These are phyloP conservation scores for Mesitornis unicolor DNA, from an alignment of 2,113 vertebrate species.

Conservation along the genomic window DNA sequence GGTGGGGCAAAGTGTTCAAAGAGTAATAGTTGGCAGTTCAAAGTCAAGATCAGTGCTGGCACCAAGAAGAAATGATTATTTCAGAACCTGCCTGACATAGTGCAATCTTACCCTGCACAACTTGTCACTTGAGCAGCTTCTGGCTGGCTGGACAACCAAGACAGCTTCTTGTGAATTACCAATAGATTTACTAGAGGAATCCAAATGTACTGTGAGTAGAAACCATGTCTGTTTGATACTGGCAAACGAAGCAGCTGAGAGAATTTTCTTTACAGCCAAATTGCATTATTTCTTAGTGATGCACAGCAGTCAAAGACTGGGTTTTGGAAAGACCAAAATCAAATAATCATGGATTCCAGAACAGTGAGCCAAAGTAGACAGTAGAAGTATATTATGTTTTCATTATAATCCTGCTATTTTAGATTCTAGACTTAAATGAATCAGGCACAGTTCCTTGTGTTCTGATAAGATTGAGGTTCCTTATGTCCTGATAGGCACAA, in stretches of 20 bases:
- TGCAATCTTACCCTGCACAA: rapidly evolving
- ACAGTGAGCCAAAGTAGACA: not conserved
- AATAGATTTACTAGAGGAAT: not conserved
- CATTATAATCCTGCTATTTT: not conserved
- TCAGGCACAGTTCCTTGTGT: not conserved
- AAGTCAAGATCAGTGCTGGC: not conserved
- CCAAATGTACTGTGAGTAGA: not conserved
- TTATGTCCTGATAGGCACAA: too few species aligned
- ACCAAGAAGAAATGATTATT: not conserved
- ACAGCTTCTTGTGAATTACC: not conserved
- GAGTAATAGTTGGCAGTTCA: not conserved
- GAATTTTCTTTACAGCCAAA: not conserved
- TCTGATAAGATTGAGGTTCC: not conserved
- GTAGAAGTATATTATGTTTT: not conserved
- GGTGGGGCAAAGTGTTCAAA: not conserved
- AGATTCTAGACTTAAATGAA: not conserved
- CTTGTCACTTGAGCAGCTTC: not conserved
- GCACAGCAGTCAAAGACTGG: not conserved
- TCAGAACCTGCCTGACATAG: not conserved
- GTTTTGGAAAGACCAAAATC: not conserved
- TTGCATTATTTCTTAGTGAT: not conserved
- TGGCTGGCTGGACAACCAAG: not conserved
- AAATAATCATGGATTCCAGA: not conserved
- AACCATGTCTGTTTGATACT: not conserved
- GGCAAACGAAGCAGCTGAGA: not conserved